Evolutionary conservation across 2,797 vertebrate species (phyloP), one percentile per base, ranked within the genome.

Genomic region (Anas acuta): DNA sequence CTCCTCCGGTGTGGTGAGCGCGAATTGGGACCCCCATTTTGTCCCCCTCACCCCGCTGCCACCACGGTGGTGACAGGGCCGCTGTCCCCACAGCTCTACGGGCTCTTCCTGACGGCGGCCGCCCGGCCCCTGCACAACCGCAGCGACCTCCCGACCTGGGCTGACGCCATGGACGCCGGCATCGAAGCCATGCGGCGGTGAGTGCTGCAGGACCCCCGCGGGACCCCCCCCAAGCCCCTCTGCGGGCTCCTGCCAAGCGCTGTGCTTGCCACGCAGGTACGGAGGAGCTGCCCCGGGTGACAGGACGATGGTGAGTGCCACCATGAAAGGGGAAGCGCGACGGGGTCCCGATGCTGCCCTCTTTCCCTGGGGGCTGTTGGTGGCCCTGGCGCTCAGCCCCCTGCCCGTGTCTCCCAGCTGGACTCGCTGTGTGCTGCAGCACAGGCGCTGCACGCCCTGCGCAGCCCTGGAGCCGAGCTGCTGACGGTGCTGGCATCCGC

Each of bases 201-300:
- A 97, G 97, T 60, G 65, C 49, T 0, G 0, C 1, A 9, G 67
- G 15, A 37, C 60, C 60, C 60, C 15, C 16, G 4, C 0, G 23
- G 28, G 14, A 43, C 9, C 21, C 28, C 30, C 4, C 2, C 49
- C 49, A 16, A 15, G 28, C 18, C 74, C 43, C 41, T 39, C n/a
- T 5, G 26, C 22, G 7, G 41, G 28, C 64, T n/a, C 66, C 51
- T 7, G 28, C 33, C 73, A 21, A 80, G 13, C 13, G 4, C 5
- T 80, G 64, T 33, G 41, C 33, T 16, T 20, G 57, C 71, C 3
- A 1, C 67, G 3, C 97, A 99, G 99, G 92, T 99, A 99, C 0
- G 99, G 99, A 19, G 99, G 99, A 30, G 99, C 99, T 0, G 98
- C 98, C 1, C 97, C 98, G 1, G 99, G 99, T 25, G 99, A 99